Conservation (phyloP, 2,888 invertebrate genomes). For the Polyommatus iphigenia region DNA sequence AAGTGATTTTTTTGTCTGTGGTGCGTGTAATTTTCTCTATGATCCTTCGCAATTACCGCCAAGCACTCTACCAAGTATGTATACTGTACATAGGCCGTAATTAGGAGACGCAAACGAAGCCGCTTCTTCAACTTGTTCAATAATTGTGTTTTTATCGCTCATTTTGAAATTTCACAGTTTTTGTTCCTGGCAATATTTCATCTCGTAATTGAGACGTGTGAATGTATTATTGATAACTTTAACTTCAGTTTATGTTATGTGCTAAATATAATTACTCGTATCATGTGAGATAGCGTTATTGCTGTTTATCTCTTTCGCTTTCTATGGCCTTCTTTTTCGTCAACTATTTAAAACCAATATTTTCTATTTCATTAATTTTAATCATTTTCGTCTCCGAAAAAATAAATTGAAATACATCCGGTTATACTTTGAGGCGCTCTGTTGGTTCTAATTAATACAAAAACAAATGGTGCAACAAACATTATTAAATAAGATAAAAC, state of each 20-base stretch:
- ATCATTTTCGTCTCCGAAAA: too few species aligned
- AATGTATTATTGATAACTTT: background rate
- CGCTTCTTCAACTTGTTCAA: slow-evolving; percentile 2
- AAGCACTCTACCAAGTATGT: background rate
- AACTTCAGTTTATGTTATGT: background rate
- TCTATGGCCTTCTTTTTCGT: too few species aligned
- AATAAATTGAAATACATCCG: too few species aligned
- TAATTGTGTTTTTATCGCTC: slow-evolving; percentile 4
- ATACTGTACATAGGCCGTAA: background rate
- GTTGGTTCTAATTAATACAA: too few species aligned
- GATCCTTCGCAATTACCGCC: slow-evolving; percentile 18
- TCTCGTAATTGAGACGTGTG: slow-evolving; percentile 13
- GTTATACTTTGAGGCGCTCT: too few species aligned
- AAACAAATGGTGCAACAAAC: background rate
- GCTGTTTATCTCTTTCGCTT: too few species aligned
- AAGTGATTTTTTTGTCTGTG: background rate
- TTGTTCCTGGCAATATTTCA: slow-evolving; percentile 18
- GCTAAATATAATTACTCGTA: background rate
- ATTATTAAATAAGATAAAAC: background rate
- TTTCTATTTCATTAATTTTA: too few species aligned
- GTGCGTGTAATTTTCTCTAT: slow-evolving; percentile 18
- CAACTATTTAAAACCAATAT: too few species aligned
- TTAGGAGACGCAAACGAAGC: slow-evolving; percentile 13
- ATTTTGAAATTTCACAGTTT: background rate
- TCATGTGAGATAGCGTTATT: background rate